Conservation (phyloP, 2,888 invertebrate genomes). For the Sesamia inferens region DNA sequence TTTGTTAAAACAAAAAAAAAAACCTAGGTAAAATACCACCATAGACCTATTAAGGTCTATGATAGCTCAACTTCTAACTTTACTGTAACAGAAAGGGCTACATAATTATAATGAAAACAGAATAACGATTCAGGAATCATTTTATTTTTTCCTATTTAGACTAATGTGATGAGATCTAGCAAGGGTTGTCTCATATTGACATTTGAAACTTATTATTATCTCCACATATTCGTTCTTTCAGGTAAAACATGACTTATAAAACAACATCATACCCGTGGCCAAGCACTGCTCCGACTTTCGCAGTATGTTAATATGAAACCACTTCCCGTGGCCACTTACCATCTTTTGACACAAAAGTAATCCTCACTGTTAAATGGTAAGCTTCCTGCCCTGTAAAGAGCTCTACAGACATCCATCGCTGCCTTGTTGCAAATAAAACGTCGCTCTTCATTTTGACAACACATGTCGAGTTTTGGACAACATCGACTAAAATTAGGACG, state of each 20-base stretch:
- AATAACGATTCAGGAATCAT: background rate
- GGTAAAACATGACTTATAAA: background rate
- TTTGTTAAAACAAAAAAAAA: too few relatives aligned
- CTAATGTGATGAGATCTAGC: background rate
- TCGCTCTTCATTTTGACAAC: constrained; percentile 24
- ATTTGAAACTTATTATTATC: background rate
- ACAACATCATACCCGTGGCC: background rate
- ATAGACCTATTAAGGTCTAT: background rate
- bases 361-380: constrained; percentile 37
- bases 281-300: constrained; percentile 8
- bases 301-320: constrained; percentile 39
- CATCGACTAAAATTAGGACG: constrained; percentile 22
- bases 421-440: constrained; percentile 1
- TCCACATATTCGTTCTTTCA: background rate
- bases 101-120: background rate
- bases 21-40: too few relatives aligned
- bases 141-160: background rate
- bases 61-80: background rate
- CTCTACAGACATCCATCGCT: constrained; percentile 22
- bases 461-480: constrained; percentile 17
- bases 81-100: background rate
- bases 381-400: constrained; percentile 51
- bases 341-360: constrained; percentile 46
- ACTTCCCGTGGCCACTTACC: constrained; percentile 50
- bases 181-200: background rate